Evolutionary conservation across 1,140 invertebrate species (phyloP), one percentile per base, ranked within the genome.

Genomic region (Harlomillsia oculata): DNA sequence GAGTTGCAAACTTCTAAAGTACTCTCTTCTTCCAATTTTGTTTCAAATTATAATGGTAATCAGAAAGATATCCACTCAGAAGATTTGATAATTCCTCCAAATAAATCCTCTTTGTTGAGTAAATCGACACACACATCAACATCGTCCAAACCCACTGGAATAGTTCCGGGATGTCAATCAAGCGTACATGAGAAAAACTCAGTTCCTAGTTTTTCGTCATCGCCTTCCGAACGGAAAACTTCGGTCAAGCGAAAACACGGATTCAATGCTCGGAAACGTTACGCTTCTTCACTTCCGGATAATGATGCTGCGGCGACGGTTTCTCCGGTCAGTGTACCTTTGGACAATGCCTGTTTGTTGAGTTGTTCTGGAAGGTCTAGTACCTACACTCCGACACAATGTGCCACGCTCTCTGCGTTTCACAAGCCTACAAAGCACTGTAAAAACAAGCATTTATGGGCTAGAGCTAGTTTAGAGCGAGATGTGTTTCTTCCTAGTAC

Each of bases 401-500:
- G 44, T 8, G 20, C 9, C 20, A 9, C 18, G 18, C 5, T 25
- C 44, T 11, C 9, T 25, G 28, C 20, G 9, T 48, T 11, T 11
- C n/a, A n/a, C n/a, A n/a, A 43, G 18, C 56, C 62, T 2, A 59
- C 53, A 11, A 58, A 65, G 28, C 56, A 62, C 26, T 64, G 56
- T 46, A 64, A 53, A 50, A 60, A 60, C 34, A 64, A 64, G 36
- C 59, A 64, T 36, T 46, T 61, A 46, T 65, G 59, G 59, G 56
- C 53, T 3, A 57, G 59, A 44, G 53, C 56, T 16, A 59, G 57
- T 13, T 5, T 56, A 4, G 60, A 60, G 25, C 11, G 60, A 39
- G 60, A 60, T 26, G 32, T 60, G 16, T 45, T 52, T 28, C 32
- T 37, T 11, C 18, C 28, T 32, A 11, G 45, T 26, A 21, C 28